Percentiles rank a stretch among this genome's conserved stretches.
These are phyloP conservation scores for Ornithorhynchus anatinus DNA, from an alignment of 2,113 vertebrate genomes.

Conservation along the genomic window DNA sequence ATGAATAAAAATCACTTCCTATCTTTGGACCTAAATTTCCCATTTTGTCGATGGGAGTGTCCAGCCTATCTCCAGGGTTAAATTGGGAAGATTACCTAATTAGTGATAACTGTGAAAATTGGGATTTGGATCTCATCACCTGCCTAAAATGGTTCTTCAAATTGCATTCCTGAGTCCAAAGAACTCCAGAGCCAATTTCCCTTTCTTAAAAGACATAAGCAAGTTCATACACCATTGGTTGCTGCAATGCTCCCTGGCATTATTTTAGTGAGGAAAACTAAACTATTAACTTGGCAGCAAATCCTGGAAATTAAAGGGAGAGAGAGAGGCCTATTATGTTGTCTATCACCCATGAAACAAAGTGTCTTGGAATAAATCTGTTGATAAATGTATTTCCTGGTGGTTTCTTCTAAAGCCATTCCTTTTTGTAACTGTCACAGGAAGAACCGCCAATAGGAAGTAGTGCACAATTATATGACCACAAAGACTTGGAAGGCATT, in stretches of 20 bases:
- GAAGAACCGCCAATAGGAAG: not conserved
- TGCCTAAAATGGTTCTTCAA: not conserved
- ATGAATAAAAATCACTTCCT: too few species aligned
- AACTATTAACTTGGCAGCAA: constrained; percentile 24
- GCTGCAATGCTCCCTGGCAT: not conserved
- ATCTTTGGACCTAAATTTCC: not conserved
- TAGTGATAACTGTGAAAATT: not conserved
- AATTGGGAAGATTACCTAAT: too few species aligned
- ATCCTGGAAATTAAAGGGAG: constrained; percentile 5
- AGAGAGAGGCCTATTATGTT: not conserved
- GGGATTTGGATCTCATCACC: constrained; percentile 4
- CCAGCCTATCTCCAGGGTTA: not conserved
- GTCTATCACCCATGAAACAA: not conserved
- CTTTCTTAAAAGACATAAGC: constrained; percentile 3
- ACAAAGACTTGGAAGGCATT: not conserved
- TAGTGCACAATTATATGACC: constrained; percentile 8
- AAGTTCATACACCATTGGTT: constrained; percentile 20
- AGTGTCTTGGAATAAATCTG: not conserved
- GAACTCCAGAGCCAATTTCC: constrained; percentile 2
- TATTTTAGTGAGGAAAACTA: too few species aligned
- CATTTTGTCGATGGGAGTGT: not conserved
- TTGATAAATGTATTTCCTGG: not conserved
- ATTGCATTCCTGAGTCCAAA: not conserved
- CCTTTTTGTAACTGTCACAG: not conserved
- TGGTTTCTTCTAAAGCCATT: not conserved